These are phyloP conservation scores for Anastrepha ludens DNA, from an alignment of 1,140 invertebrate species.

Conservation along the genomic window DNA sequence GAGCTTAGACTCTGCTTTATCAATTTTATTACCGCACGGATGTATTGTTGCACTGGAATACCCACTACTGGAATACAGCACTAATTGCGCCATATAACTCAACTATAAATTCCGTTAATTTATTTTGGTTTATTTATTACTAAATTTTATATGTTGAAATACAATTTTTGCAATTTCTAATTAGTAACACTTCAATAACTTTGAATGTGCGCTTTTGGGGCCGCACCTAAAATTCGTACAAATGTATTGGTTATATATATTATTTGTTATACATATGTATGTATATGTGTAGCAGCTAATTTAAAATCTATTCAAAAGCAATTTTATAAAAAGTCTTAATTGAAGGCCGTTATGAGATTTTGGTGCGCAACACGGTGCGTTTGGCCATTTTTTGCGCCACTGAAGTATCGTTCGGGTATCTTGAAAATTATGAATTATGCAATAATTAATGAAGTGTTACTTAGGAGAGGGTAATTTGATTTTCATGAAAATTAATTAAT, in stretches of 20 bases:
- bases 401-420: background rate
- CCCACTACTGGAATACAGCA: background rate
- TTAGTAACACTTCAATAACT: background rate
- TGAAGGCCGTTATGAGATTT: background rate
- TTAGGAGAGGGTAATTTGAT: background rate
- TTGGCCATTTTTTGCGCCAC: background rate
- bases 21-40: background rate
- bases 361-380: background rate
- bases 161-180: background rate
- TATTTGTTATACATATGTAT: background rate
- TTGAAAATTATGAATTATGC: constrained; percentile 1
- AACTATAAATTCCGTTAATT: background rate
- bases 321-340: constrained; percentile 32
- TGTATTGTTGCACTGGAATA: background rate
- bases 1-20: too few species aligned
- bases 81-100: background rate
- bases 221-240: too few species aligned
- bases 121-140: background rate
- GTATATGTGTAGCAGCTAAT: background rate
- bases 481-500: background rate
- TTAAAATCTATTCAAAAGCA: background rate
- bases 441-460: background rate
- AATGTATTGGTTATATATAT: too few species aligned
- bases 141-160: too few species aligned
- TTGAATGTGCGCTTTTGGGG: too few species aligned